A percentile compares a stretch with the other conserved stretches of the same genome.
Evolutionary conservation across 2,888 invertebrate species (phyloP).

Genomic region (Trachelus troglodyta): DNA sequence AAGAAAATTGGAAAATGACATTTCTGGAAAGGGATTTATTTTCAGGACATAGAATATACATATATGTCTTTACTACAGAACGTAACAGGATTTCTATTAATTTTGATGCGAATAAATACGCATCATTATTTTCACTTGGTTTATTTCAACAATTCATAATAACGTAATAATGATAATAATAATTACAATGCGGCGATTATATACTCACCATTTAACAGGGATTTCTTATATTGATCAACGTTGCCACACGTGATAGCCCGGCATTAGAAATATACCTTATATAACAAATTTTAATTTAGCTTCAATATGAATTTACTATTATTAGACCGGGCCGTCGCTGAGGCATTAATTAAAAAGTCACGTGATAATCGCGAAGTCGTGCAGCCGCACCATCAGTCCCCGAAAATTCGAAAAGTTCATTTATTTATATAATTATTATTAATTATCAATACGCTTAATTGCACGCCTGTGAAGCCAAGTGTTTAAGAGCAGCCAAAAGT

Average conservation of each 20-base stretch:
- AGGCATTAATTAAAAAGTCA: constrained; percentile 54
- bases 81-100: neutral
- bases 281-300: constrained; percentile 60
- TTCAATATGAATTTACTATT: constrained; percentile 62
- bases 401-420: neutral
- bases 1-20: neutral
- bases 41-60: neutral
- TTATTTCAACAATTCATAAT: constrained; percentile 66
- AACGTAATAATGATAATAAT: constrained; percentile 53
- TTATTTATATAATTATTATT: neutral
- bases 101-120: neutral
- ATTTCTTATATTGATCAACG: constrained; percentile 65
- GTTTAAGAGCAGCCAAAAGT: neutral
- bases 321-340: constrained; percentile 60
- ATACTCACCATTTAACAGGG: constrained; percentile 66
- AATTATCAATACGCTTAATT: neutral
- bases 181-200: constrained; percentile 65
- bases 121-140: constrained; percentile 61
- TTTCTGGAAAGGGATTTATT: neutral
- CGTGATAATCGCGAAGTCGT: constrained; percentile 49
- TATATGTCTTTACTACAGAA: neutral
- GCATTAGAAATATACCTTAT: constrained; percentile 54
- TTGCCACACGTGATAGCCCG: constrained; percentile 65
- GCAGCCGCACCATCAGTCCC: neutral
- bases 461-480: neutral